These are phyloP conservation scores for Dryobates pubescens DNA, from an alignment of 2,797 vertebrate species.

Conservation along the genomic window DNA sequence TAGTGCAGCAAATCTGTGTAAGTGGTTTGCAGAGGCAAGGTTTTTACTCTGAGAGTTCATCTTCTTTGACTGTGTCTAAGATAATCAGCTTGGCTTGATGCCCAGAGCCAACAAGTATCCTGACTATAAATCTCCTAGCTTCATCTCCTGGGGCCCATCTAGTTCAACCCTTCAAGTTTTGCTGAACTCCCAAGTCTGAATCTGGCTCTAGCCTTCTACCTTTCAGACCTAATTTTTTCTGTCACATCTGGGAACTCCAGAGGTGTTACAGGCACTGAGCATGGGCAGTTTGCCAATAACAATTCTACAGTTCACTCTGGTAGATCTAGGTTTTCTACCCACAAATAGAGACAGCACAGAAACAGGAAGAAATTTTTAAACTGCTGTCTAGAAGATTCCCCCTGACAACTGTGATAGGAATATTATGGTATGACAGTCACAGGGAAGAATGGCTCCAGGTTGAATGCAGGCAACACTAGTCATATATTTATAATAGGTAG, in stretches of 20 bases:
- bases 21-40: neutral
- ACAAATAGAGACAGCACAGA: neutral
- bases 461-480: neutral
- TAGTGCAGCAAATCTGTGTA: neutral
- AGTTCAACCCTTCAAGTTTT: neutral
- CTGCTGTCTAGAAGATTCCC: neutral
- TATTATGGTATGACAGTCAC: neutral
- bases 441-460: neutral
- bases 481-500: neutral
- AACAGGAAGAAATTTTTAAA: neutral
- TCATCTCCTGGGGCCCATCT: neutral
- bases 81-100: constrained; percentile 31
- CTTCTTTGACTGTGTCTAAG: neutral
- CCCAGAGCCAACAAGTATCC: neutral
- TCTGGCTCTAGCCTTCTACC: neutral
- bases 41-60: constrained; percentile 22
- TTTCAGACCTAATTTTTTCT: neutral
- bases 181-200: neutral
- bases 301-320: neutral
- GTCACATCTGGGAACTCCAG: neutral
- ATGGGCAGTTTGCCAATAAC: neutral
- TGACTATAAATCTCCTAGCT: neutral
- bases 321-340: neutral
- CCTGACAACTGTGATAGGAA: neutral
- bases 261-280: neutral